Evolutionary conservation across 1,140 invertebrate species (phyloP), one percentile per base, ranked within the genome.

Genomic region (Drosophila ercepeae): DNA sequence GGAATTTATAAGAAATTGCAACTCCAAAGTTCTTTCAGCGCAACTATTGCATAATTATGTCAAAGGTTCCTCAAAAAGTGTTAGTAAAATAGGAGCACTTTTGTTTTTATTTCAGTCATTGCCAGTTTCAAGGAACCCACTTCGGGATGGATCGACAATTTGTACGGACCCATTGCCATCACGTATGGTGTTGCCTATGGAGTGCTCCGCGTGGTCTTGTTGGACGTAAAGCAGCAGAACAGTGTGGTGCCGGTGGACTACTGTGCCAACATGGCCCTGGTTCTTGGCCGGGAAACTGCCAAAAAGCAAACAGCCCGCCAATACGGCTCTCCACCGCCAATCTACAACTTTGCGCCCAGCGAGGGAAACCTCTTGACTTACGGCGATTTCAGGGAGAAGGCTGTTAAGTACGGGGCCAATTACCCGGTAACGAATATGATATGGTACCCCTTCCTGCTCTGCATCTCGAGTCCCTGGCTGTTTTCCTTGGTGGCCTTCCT

Each of bases 91-190:
- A n/a, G n/a, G n/a, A n/a, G n/a, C n/a, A n/a, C n/a, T n/a, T n/a
- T 32, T 32, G 29, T 4, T 32, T 32, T n/a, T 11, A 4, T 32
- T n/a, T 4, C 36, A 95, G 96, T 98, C 21, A 94, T 97, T 27
- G 95, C 96, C 0, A 95, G 96, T 0, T 95, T 94, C 91, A 94
- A 94, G 59, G 97, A 98, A 55, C 94, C 95, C 0, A 65, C 93
- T 0, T 54, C 89, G 6, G 95, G 95, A 1, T 98, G 96, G 96
- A 96, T 97, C 23, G 97, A 98, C 89, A 98, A 98, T 82, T 92
- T 97, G 65, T 98, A 98, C 89, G 97, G 97, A 36, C 96, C 97
- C 2, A 96, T 95, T 46, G 97, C 95, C 14, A 82, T 95, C 0
- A 63, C 95, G 8, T 94, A 94, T 9, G 95, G 94, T 1, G 93